Evolutionary conservation across 2,888 invertebrate genomes (phyloP).

Genomic region (Mechanitis messenoides): DNA sequence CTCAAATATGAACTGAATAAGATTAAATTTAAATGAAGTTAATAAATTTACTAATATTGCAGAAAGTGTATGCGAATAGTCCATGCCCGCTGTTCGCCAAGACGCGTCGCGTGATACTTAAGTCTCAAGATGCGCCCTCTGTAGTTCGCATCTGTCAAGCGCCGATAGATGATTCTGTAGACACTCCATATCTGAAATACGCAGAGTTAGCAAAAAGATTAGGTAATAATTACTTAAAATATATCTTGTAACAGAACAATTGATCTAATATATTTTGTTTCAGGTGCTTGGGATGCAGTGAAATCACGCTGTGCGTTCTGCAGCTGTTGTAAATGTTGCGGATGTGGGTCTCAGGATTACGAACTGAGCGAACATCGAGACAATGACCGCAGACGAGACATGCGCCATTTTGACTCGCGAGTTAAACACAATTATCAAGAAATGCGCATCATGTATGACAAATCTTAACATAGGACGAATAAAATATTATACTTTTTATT

Average conservation of each 20-base stretch:
- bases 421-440: conserved; percentile 38
- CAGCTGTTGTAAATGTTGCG: conserved; percentile 40
- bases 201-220: conserved; percentile 43
- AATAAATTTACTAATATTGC: conserved; percentile 8
- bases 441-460: conserved; percentile 51
- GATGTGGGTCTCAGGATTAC: conserved; percentile 43
- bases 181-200: conserved; percentile 46
- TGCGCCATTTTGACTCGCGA: conserved; percentile 49
- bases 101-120: conserved; percentile 36
- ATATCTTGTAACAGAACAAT: too few species aligned
- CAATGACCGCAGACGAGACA: conserved; percentile 38
- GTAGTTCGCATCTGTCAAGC: conserved; percentile 55
- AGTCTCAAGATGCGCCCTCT: conserved; percentile 30
- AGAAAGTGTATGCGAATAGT: conserved; percentile 53
- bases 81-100: conserved; percentile 49
- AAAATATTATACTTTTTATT: background rate
- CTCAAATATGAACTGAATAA: too few species aligned
- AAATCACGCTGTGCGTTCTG: conserved; percentile 50
- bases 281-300: conserved; percentile 52
- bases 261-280: background rate
- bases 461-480: background rate
- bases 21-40: too few species aligned
- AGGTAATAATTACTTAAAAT: conserved; percentile 36
- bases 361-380: conserved; percentile 40
- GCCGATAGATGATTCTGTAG: conserved; percentile 44